These are phyloP conservation scores for Noctilio leporinus DNA, from an alignment of 2,113 vertebrate species.

Conservation along the genomic window DNA sequence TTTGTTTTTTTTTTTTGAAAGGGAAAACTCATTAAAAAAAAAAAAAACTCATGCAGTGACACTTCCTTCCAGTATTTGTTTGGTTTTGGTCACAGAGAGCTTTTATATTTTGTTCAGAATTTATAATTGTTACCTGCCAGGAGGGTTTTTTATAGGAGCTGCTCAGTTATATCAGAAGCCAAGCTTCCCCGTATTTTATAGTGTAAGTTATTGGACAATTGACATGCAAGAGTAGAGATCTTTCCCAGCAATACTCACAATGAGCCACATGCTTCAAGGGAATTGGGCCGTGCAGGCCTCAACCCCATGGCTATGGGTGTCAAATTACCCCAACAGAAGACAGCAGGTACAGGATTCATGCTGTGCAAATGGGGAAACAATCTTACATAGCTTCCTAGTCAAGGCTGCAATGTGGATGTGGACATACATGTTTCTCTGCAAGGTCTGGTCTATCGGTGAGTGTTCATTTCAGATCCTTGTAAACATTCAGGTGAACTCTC, in stretches of 20 bases:
- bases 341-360: background rate
- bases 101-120: background rate
- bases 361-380: background rate
- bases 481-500: background rate
- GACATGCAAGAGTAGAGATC: background rate
- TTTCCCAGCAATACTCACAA: background rate
- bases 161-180: background rate
- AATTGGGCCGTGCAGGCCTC: background rate
- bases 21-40: background rate
- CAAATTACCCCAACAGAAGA: background rate
- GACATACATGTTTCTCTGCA: background rate
- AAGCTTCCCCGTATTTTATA: background rate
- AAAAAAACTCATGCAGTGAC: background rate
- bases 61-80: background rate
- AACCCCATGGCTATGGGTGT: background rate
- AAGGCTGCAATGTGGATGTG: background rate
- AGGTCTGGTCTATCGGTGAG: background rate
- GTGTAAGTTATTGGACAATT: background rate
- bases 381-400: background rate
- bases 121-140: background rate
- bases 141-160: background rate
- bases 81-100: background rate
- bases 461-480: background rate
- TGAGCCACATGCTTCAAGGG: background rate
- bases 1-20: no score